Evolutionary conservation across 2,113 vertebrate genomes (phyloP).

Genomic region (Monopterus albus): DNA sequence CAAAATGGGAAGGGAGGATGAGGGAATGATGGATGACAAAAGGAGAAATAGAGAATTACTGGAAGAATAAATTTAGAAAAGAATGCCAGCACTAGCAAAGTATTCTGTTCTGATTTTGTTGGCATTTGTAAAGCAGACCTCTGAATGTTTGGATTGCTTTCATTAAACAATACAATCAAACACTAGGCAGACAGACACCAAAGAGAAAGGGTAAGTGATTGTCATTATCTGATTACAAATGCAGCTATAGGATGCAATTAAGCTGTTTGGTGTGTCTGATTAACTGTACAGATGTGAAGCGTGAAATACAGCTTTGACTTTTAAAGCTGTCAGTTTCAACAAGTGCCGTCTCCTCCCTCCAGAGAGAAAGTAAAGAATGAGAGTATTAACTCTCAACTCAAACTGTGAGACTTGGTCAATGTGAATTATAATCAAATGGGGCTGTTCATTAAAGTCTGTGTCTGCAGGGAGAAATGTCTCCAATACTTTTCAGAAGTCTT

Average conservation of each 20-base stretch:
- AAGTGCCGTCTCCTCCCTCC: constrained; percentile 56
- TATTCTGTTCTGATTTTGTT: not conserved
- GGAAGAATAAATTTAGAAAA: not conserved
- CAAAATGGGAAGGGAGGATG: not conserved
- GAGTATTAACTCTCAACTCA: constrained; percentile 70
- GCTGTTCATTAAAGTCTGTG: constrained; percentile 73
- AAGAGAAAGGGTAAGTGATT: constrained; percentile 29
- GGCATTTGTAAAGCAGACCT: constrained; percentile 33
- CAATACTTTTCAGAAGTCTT: constrained; percentile 71
- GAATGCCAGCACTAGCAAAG: not conserved
- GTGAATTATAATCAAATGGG: constrained; percentile 72
- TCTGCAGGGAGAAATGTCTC: constrained; percentile 72
- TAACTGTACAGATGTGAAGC: constrained; percentile 56
- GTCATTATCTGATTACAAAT: constrained; percentile 67
- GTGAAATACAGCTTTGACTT: constrained; percentile 78
- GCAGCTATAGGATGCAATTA: constrained; percentile 65
- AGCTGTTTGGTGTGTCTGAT: constrained; percentile 60
- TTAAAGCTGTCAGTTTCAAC: constrained; percentile 73
- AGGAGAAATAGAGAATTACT: constrained; percentile 6
- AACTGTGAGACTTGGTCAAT: constrained; percentile 57
- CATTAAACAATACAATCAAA: constrained; percentile 50
- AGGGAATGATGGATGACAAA: constrained; percentile 8
- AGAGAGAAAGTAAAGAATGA: constrained; percentile 66
- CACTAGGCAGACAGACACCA: constrained; percentile 11
- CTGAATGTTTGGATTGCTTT: constrained; percentile 11